phyloP scores from a whole-genome alignment of 2,888 invertebrate species.

The Drosophila ustulata region DNA sequence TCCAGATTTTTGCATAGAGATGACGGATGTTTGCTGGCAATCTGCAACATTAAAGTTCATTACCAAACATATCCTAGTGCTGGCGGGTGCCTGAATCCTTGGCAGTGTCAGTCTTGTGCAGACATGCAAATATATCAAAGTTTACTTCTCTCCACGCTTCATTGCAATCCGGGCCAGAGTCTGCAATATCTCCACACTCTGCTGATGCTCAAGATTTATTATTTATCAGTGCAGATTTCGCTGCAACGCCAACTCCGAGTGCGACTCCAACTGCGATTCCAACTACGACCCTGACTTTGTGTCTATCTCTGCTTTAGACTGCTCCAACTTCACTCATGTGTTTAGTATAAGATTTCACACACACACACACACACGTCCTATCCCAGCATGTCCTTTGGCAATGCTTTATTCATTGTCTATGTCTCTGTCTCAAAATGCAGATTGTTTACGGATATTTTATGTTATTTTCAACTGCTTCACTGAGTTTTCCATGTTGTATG shows the following conservation, averaged over 20 bases:
- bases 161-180: conserved; percentile 25
- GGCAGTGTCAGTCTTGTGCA: conserved; percentile 26
- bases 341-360: conserved; percentile 52
- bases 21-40: conserved; percentile 8
- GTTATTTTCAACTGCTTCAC: conserved; percentile 59
- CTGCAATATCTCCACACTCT: conserved; percentile 37
- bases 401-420: conserved; percentile 71
- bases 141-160: conserved; percentile 47
- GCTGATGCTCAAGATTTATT: conserved; percentile 71
- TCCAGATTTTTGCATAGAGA: conserved; percentile 2
- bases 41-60: conserved; percentile 64
- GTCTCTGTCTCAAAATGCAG: conserved; percentile 64
- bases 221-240: conserved; percentile 75
- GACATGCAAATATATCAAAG: conserved; percentile 66
- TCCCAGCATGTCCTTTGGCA: conserved; percentile 44
- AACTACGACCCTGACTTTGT: conserved; percentile 9
- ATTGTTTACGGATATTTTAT: conserved; percentile 69
- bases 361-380: conserved; percentile 6
- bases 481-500: conserved; percentile 52
- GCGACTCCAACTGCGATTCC: conserved; percentile 2
- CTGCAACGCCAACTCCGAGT: conserved; percentile 39
- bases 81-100: conserved; percentile 11
- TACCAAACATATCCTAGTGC: conserved; percentile 46
- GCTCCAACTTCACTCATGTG: conserved; percentile 52
- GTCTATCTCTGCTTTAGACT: conserved; percentile 25